Percentiles rank a stretch among this genome's conserved stretches.
Conservation (phyloP, 1,140 invertebrate genomes). For the Atopsyche davidsoni region DNA sequence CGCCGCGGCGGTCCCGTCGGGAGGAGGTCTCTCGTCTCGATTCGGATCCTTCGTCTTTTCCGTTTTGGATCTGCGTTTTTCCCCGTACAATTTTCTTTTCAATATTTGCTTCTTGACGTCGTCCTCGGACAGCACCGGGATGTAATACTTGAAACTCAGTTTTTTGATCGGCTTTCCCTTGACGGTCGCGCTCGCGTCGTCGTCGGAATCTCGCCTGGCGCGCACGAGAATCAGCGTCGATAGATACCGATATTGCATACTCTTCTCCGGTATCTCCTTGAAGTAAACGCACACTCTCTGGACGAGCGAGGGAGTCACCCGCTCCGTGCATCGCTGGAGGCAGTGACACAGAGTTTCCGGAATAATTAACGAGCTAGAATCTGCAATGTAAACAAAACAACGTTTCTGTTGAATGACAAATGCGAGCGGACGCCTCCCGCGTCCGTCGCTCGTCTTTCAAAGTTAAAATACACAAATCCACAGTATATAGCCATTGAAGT, state of each 20-base stretch:
- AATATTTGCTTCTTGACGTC: constrained; percentile 21
- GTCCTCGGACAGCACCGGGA: constrained; percentile 21
- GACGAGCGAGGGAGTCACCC: constrained; percentile 40
- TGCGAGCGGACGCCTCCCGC: too few species aligned
- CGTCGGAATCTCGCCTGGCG: constrained; percentile 33
- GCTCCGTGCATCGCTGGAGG: constrained; percentile 49
- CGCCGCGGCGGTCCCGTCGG: constrained; percentile 10
- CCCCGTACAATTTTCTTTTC: constrained; percentile 5
- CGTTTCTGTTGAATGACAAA: not conserved
- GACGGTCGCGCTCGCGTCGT: constrained; percentile 36
- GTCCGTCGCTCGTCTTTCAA: too few species aligned
- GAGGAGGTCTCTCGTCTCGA: not conserved
- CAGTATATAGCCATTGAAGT: too few species aligned
- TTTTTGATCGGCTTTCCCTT: constrained; percentile 33
- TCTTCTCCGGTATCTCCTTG: constrained; percentile 46
- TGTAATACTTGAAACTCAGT: constrained; percentile 33
- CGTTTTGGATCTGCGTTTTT: constrained; percentile 6
- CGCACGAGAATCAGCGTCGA: constrained; percentile 23
- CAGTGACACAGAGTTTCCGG: constrained; percentile 49
- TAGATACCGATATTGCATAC: constrained; percentile 38
- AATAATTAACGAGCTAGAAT: constrained; percentile 16
- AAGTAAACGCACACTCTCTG: constrained; percentile 45
- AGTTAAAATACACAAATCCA: too few species aligned
- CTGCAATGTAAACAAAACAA: constrained; percentile 14
- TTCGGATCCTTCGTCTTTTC: constrained; percentile 2